These are phyloP conservation scores for Acanthurus leucopareius DNA, from an alignment of 2,797 vertebrate species.

Conservation along the genomic window DNA sequence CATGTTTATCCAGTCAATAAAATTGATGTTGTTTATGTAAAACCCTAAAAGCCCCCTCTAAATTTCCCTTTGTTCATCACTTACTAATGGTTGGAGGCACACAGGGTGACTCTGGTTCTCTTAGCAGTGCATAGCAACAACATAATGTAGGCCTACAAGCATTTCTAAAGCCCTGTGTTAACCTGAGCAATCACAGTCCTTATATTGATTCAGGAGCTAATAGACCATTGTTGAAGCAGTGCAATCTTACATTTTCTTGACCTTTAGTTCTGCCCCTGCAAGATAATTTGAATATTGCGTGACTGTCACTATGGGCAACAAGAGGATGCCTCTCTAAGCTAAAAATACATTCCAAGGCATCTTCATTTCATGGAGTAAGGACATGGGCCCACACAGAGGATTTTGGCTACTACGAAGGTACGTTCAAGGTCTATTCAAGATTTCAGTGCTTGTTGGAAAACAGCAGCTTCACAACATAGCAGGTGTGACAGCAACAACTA, in stretches of 20 bases:
- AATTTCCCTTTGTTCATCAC: conserved; percentile 33
- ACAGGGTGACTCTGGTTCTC: neutral
- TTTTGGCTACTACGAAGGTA: too few species aligned
- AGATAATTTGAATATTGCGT: conserved; percentile 8
- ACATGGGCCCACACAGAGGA: neutral
- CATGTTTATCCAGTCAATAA: conserved; percentile 36
- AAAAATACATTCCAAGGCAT: neutral
- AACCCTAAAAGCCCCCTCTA: conserved; percentile 43
- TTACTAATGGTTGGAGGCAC: conserved; percentile 14
- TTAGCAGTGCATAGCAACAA: conserved; percentile 8
- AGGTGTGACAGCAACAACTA: conserved; percentile 32
- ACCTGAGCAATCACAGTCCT: conserved; percentile 2
- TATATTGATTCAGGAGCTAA: conserved; percentile 28
- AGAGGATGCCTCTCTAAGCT: conserved; percentile 5
- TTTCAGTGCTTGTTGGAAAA: neutral
- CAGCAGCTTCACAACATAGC: neutral
- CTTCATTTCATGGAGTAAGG: neutral
- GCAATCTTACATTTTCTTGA: conserved; percentile 17
- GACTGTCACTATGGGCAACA: conserved; percentile 30
- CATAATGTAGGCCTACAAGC: conserved; percentile 17
- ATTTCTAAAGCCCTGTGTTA: neutral
- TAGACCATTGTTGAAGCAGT: conserved; percentile 16
- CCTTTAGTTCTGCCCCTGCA: conserved; percentile 9
- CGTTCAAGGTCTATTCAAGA: too few species aligned
- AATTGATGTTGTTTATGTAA: conserved; percentile 50